Evolutionary conservation across 2,113 vertebrate genomes (phyloP).

Genomic region (Tympanuchus pallidicinctus): DNA sequence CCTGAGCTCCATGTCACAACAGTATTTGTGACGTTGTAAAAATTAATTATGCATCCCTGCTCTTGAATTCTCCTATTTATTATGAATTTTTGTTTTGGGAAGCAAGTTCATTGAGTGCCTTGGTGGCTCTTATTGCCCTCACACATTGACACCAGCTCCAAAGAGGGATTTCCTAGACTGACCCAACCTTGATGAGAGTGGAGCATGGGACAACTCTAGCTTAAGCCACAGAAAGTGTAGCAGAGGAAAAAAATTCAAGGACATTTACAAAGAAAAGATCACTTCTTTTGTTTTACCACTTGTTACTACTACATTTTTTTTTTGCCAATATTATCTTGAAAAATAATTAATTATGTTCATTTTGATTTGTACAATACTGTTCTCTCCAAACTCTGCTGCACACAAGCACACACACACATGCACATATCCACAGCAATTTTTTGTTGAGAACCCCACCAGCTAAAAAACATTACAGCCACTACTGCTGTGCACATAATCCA

Average conservation of each 20-base stretch:
- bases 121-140: background rate
- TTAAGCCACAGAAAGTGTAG: background rate
- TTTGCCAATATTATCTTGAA: background rate
- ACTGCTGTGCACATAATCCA: conserved; percentile 9
- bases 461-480: background rate
- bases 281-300: background rate
- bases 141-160: background rate
- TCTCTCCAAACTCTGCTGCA: background rate
- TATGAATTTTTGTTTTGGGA: background rate
- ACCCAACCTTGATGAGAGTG: background rate
- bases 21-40: background rate
- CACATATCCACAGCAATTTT: rapidly evolving
- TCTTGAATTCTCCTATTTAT: background rate
- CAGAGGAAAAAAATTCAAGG: background rate
- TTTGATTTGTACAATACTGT: background rate
- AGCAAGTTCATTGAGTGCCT: background rate
- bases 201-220: background rate
- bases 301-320: background rate
- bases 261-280: background rate
- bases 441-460: background rate
- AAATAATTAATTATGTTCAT: background rate
- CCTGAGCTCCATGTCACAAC: background rate
- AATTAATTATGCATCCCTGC: background rate
- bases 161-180: background rate
- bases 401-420: too few species aligned